phyloP scores from a whole-genome alignment of 23 tunicate species.

The Styela plicata region DNA sequence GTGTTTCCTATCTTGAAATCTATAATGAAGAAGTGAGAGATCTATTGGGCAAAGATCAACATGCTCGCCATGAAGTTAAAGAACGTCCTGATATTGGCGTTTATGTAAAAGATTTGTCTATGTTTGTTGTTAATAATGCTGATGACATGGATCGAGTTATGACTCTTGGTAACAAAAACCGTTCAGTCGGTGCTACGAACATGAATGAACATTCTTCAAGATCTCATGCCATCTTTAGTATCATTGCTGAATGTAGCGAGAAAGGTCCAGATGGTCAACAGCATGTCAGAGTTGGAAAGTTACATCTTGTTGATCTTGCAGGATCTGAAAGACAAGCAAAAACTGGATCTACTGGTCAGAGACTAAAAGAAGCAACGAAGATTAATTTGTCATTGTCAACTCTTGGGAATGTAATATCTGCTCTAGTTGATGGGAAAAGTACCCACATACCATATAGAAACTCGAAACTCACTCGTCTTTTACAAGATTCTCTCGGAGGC shows the following conservation, averaged over 20 bases:
- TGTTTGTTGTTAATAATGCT: slow-evolving; percentile 94
- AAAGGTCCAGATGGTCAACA: slow-evolving; percentile 90
- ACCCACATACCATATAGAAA: slow-evolving; percentile 98
- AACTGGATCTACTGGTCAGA: slow-evolving; percentile 96
- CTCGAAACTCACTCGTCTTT: slow-evolving; percentile 84
- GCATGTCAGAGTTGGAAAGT: slow-evolving; percentile 92
- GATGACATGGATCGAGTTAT: slow-evolving; percentile 97
- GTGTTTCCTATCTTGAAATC: slow-evolving; percentile 94
- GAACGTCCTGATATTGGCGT: slow-evolving; percentile 96
- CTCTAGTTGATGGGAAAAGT: slow-evolving; percentile 98
- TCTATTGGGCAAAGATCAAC: slow-evolving; percentile 86
- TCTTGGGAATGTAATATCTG: slow-evolving; percentile 97
- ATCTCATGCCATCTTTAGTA: slow-evolving; percentile 94
- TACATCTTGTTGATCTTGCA: slow-evolving; percentile 97
- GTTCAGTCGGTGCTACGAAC: slow-evolving; percentile 96
- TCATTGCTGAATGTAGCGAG: slow-evolving; percentile 94
- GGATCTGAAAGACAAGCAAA: slow-evolving; percentile 97
- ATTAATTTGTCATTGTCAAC: slow-evolving; percentile 98
- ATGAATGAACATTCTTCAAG: slow-evolving; percentile 97
- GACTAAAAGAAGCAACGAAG: slow-evolving; percentile 97
- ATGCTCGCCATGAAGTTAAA: slow-evolving; percentile 72
- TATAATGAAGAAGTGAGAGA: slow-evolving; percentile 99
- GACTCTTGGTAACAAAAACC: slow-evolving; percentile 91
- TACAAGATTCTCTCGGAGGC: slow-evolving; percentile 99
- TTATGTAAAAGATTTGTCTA: slow-evolving; percentile 88